Base-by-base conservation (phyloP, 2,888 invertebrate species). In the Lepidochitona cinerea region DNA sequence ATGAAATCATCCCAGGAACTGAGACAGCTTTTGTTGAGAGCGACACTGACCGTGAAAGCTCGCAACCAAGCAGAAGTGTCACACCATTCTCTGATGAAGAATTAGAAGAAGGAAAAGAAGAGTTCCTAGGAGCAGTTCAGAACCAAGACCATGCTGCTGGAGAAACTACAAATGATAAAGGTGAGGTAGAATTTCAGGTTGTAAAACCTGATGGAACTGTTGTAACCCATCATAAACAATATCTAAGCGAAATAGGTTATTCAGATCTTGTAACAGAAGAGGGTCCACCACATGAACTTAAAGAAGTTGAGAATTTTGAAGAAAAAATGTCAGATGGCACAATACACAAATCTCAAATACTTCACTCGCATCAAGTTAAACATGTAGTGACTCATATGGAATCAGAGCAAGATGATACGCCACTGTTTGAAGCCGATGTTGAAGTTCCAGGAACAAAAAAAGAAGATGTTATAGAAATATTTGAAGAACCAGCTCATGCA, bases 1-100 rank as follows among this genome's bases (percentile, higher is more conserved):
- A 85, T 72, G 87, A 86, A 68, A 79, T 87, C 32, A 75, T 87
- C 29, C 87, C 87, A 29, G 86, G 86, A 14, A 87, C 87, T 33
- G 85, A 85, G 74, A 79, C 85, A 2, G 81, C 83, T 54, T 87
- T 87, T 69, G 71, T 83, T 29, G 77, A 74, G 2, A 70, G 68
- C 33, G 65, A 59, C 9, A 9, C n/a, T 26, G 37, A 66, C 4
- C 66, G 35, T 12, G 66, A 66, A 29, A 59, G 59, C 26, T 23
- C 59, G 26, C 59, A 23, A 2, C 29, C 23, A 26, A 29, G 26
- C 14, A 32, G 14, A 29, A 32, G 26, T 23, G 12, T 23, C 23
- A 59, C 5, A 14, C 29, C 59, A 14, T 14, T 14, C 26, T 59
- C 59, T 29, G 59, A 59, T 59, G 18, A 14, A 59, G 59, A 59